Base-by-base conservation (phyloP, 2,888 invertebrate species). In the Drosophila prolongata region DNA sequence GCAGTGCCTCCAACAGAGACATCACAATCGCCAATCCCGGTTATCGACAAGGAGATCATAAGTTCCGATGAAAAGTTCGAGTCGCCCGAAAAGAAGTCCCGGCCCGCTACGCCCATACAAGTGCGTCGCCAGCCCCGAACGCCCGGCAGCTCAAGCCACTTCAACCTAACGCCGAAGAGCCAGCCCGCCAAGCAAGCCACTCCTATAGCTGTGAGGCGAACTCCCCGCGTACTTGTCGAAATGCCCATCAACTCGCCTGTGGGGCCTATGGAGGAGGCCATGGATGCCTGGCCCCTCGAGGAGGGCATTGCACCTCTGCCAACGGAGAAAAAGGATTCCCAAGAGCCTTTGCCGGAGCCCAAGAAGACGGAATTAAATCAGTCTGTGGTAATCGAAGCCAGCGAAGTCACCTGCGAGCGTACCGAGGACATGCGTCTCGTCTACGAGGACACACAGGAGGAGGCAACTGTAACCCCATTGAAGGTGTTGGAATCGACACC, bases 351-450 rank as follows among this genome's bases (percentile, higher is more conserved):
- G 54, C 6, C 55, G 11, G 42, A 65, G 30, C 5, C 16, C 3
- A 40, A 54, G n/a, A 40, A 53, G 9, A 16, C 34, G 24, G 56
- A 42, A n/a, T 34, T 42, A 37, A 13, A 46, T 52, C 35, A 9
- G 30, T 14, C 34, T 11, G 50, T 69, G 34, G 35, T 43, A 0
- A 60, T 69, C 10, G 62, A 13, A 6, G 42, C 16, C 16, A 76
- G 61, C 64, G 89, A 91, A 43, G 60, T 44, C 3, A 84, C 86
- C 1, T 80, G 65, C 11, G 91, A 89, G 43, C 83, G 79, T 40
- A 92, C 94, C 9, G 94, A 94, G 83, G 94, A 95, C 79, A 94
- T 95, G 27, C 93, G 94, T 76, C 90, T 95, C 37, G 93, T 95
- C 8, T 94, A 94, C 54, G 94, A 94, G 57, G 95, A 95, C 40